Conservation (phyloP, 2,888 invertebrate genomes). For the Digitonthophagus gazella region DNA sequence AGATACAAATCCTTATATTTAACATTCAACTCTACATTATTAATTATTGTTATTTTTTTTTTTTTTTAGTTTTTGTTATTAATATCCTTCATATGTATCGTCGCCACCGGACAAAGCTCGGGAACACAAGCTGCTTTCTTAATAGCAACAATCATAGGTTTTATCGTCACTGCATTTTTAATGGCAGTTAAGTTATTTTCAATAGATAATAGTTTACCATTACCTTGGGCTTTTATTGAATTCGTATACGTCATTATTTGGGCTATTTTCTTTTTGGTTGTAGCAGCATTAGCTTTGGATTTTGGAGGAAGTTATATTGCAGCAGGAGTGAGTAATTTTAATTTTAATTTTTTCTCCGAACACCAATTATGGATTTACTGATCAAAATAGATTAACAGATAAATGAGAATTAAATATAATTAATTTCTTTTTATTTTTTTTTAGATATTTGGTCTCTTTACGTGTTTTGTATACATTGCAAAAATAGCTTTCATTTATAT, state of each 20-base stretch:
- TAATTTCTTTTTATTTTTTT: too few relatives aligned
- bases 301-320: constrained; percentile 17
- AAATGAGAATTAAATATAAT: too few relatives aligned
- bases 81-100: constrained; percentile 14
- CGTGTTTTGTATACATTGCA: constrained; percentile 7
- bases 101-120: neutral
- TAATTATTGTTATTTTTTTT: neutral
- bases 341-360: neutral
- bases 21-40: too few relatives aligned
- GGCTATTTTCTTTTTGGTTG: constrained; percentile 17
- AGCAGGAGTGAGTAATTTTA: constrained; percentile 21
- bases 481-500: constrained; percentile 17
- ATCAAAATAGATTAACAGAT: too few relatives aligned
- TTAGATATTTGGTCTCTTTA: constrained; percentile 20
- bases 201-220: constrained; percentile 7
- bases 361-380: too few relatives aligned
- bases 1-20: too few relatives aligned
- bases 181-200: constrained; percentile 8
- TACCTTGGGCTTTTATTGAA: constrained; percentile 20
- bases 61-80: constrained; percentile 17
- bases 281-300: constrained; percentile 14
- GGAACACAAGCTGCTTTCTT: constrained; percentile 7
- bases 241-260: constrained; percentile 19
- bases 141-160: constrained; percentile 18
- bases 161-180: constrained; percentile 13